Conservation (phyloP, 2,888 invertebrate genomes). For the Brachyopa scutellaris region DNA sequence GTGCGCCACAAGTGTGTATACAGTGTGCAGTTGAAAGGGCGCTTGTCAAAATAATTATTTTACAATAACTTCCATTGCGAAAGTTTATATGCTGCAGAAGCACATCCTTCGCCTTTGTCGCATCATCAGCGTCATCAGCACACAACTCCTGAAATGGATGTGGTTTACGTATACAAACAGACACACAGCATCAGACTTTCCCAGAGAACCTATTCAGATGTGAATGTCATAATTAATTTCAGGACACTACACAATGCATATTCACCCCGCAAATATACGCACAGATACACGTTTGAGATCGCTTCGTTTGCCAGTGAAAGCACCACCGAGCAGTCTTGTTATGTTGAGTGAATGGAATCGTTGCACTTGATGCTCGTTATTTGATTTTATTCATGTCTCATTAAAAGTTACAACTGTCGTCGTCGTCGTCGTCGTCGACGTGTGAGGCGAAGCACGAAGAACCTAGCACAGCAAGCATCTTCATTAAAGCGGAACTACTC, state of each 20-base stretch:
- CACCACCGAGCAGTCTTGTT: constrained; percentile 51
- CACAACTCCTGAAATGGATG: constrained; percentile 55
- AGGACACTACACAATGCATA: constrained; percentile 61
- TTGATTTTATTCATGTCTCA: constrained; percentile 71
- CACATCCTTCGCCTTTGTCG: constrained; percentile 68
- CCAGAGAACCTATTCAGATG: constrained; percentile 59
- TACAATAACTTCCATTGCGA: constrained; percentile 69
- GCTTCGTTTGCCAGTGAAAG: constrained; percentile 25
- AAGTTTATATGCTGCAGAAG: constrained; percentile 64
- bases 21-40: constrained; percentile 33
- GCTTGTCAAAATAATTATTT: constrained; percentile 72
- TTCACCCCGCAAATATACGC: constrained; percentile 9
- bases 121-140: constrained; percentile 71
- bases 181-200: constrained; percentile 34
- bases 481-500: constrained; percentile 47
- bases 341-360: constrained; percentile 54
- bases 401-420: constrained; percentile 65
- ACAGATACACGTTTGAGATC: constrained; percentile 18
- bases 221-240: constrained; percentile 72
- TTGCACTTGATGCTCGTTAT: constrained; percentile 67
- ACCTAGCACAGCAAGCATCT: neutral
- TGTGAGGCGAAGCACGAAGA: neutral
- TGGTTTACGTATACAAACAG: constrained; percentile 36
- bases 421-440: too few species aligned
- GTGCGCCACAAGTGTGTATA: constrained; percentile 18